These are phyloP conservation scores for Parus major DNA, from an alignment of 2,113 vertebrate genomes.

Conservation along the genomic window DNA sequence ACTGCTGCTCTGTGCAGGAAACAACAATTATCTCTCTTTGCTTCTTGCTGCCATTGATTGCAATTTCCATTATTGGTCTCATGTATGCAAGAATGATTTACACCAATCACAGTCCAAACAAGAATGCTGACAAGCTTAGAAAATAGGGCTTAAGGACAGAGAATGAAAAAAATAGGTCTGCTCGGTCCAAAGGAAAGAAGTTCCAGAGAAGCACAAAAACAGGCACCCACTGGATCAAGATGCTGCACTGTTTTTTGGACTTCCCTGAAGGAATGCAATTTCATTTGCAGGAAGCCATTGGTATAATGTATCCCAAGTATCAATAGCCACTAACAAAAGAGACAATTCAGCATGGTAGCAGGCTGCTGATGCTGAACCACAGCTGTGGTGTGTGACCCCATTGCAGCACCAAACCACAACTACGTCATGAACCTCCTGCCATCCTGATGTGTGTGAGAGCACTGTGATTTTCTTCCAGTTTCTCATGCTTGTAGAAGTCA, in stretches of 20 bases:
- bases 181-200: neutral
- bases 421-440: neutral
- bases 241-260: fast-evolving
- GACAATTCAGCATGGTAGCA: neutral
- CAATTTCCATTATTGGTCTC: neutral
- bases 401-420: neutral
- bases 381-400: neutral
- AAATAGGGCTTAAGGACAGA: neutral
- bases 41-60: neutral
- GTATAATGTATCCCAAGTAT: neutral
- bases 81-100: neutral
- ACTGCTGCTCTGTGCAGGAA: neutral
- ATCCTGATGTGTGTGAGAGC: fast-evolving
- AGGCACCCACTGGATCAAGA: fast-evolving
- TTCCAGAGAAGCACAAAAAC: neutral
- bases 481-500: neutral
- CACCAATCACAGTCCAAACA: neutral
- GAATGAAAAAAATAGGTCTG: neutral
- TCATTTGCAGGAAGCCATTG: neutral
- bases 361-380: neutral
- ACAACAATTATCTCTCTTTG: neutral
- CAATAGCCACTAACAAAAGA: neutral
- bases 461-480: neutral
- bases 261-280: neutral
- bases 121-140: neutral